Evolutionary conservation across 2,113 vertebrate species (phyloP).

Genomic region (Psilopogon haemacephalus): DNA sequence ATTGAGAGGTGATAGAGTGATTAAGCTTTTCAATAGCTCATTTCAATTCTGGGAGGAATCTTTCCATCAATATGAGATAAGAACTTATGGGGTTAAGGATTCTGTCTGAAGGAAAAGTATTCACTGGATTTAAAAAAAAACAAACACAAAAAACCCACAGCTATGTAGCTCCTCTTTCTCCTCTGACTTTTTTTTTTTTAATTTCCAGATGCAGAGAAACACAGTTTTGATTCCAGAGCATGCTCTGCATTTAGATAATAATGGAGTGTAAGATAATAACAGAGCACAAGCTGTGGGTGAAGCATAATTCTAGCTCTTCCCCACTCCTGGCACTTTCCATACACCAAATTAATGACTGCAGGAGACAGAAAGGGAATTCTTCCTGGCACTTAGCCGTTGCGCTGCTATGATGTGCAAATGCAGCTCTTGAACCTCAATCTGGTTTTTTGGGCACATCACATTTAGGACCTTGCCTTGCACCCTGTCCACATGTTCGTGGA

Average conservation of each 20-base stretch:
- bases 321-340: constrained; percentile 27
- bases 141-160: not conserved
- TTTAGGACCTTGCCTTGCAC: not conserved
- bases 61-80: constrained; percentile 33
- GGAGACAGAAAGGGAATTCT: constrained; percentile 20
- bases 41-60: constrained; percentile 20
- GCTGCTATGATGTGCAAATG: too few species aligned
- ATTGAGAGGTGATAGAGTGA: constrained; percentile 17
- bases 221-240: constrained; percentile 40
- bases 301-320: constrained; percentile 27
- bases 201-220: constrained; percentile 42
- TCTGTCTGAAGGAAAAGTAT: constrained; percentile 50
- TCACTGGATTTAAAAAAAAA: not conserved
- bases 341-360: not conserved
- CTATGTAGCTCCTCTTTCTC: not conserved
- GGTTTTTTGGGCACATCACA: not conserved
- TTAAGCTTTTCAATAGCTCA: constrained; percentile 31
- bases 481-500: not conserved
- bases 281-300: constrained; percentile 11
- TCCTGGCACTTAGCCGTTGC: not conserved
- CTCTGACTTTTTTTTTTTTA: constrained; percentile 35
- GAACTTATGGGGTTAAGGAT: constrained; percentile 45
- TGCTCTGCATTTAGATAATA: constrained; percentile 17
- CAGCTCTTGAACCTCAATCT: not conserved
- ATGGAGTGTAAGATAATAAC: not conserved